A percentile compares a stretch with the other conserved stretches of the same genome.
Evolutionary conservation across 2,888 invertebrate genomes (phyloP).

Genomic region (Catocala sponsa): DNA sequence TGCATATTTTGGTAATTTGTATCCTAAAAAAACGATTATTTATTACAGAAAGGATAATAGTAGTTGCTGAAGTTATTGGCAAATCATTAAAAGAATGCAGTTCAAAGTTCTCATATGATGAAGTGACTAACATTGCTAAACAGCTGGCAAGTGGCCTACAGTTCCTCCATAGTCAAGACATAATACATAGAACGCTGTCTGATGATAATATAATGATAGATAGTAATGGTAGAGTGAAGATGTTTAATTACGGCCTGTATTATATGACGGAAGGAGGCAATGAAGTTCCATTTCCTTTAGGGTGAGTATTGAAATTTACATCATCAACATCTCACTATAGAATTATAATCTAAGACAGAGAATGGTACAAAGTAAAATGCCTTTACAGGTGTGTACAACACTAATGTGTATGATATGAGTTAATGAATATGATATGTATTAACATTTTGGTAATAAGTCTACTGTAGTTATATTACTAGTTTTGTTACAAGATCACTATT

Average conservation of each 20-base stretch:
- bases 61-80: conserved; percentile 94
- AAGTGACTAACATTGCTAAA: conserved; percentile 90
- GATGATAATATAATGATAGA: conserved; percentile 95
- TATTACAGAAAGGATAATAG: conserved; percentile 91
- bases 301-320: conserved; percentile 82
- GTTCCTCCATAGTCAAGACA: conserved; percentile 91
- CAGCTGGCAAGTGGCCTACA: conserved; percentile 92
- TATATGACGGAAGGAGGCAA: conserved; percentile 96
- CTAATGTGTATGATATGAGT: too few relatives aligned
- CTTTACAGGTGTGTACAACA: too few relatives aligned
- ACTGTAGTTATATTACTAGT: too few relatives aligned
- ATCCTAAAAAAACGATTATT: too few relatives aligned
- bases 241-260: conserved; percentile 98
- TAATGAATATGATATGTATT: too few relatives aligned
- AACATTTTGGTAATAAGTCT: too few relatives aligned
- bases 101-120: conserved; percentile 74
- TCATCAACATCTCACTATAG: background rate
- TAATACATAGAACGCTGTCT: conserved; percentile 94
- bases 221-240: conserved; percentile 91
- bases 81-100: conserved; percentile 88
- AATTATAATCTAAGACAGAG: background rate
- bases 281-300: conserved; percentile 96
- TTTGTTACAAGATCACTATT: too few relatives aligned
- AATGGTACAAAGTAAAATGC: too few relatives aligned
- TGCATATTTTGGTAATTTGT: too few relatives aligned